Base-by-base conservation (phyloP, 2,888 invertebrate species). In the Mythimna pallens region DNA sequence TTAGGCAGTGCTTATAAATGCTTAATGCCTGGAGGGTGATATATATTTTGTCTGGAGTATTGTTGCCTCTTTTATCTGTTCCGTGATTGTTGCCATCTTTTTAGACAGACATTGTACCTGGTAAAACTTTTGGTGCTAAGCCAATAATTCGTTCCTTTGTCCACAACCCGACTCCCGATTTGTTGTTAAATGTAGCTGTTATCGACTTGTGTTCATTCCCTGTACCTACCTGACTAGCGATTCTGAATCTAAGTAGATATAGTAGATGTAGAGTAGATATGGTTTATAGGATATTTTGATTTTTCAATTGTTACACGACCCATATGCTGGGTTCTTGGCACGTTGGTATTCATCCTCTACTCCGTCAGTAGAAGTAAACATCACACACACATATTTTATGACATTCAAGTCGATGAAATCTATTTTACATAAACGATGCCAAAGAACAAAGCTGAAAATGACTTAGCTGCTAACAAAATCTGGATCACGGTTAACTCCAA, bases 401-500 rank as follows among this genome's bases (percentile, higher is more conserved):
- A 1, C 8, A 14, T 50, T 30, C 17, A 58, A 57, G 9, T 10
- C 22, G 9, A 5, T 30, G 7, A 30, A 52, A 43, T 22, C 4
- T 36, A 20, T 59, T 59, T 52, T 54, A n/a, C 57, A 47, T 61
- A 17, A 17, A 40, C 10, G 22, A 40, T 6, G n/a, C 20, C 7
- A 58, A 43, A n/a, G 34, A 47, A 64, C n/a, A 40, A 47, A 52
- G 8, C 17, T 57, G 34, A 58, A 34, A 40, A 47, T 55, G 20
- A 58, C 50, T 12, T 59, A 68, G 65, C 50, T n/a, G 30, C 68
- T 55, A 40, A 58, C 54, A 59, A 55, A 59, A 66, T 55, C 73
- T 64, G 73, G 50, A 66, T 65, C 52, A 61, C 20, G 34, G 65
- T 63, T 70, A 69, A 80, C 50, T 76, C 65, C 25, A 73, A 71